Base-by-base conservation (phyloP, 2,113 vertebrate species). In the Pachycephala philippinensis region DNA sequence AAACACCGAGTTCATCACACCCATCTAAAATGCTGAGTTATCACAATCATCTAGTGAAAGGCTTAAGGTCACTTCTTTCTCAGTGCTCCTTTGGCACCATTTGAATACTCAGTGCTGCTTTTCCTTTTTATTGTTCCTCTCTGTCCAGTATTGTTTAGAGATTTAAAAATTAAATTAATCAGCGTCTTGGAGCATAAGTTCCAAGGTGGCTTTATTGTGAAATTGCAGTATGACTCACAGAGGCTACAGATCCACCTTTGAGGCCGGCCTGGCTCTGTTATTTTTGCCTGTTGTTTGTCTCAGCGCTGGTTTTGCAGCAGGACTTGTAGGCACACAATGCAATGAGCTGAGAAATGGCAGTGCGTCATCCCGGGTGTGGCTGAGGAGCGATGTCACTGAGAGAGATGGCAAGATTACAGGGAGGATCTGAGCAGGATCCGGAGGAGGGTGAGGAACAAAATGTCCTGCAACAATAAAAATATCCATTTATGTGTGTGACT, bases 321-420 rank as follows among this genome's bases (percentile, higher is more conserved):
- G 80, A 90, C 79, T 87, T 52, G 85, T 7, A 89, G 85, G 68
- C 92, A 78, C 92, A 64, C 68, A 70, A 10, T 49, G 15, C 78
- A 88, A 30, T 5, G 79, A 92, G 90, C 93, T 93, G 89, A 92
- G 83, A 81, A 86, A 86, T 74, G 88, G 85, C 90, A 84, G 90
- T 93, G 79, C 92, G 64, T 97, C 95, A 97, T 86, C 26, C 90
- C 44, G 85, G 96, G 96, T 37, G 96, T 7, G 95, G 82, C 68
- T 49, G 85, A 35, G 42, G 47, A 84, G 59, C 2, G 5, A 45
- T 95, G 93, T 94, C 88, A 75, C 95, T 78, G 59, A 66, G 79
- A 59, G 87, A 93, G 93, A 96, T 84, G 92, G 87, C 78, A 52
- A 86, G 92, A 96, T 95, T 95, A 86, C 90, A 92, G 90, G 47